Base-by-base conservation (phyloP, 2,888 invertebrate genomes). In the Aproaerema taeniolella region DNA sequence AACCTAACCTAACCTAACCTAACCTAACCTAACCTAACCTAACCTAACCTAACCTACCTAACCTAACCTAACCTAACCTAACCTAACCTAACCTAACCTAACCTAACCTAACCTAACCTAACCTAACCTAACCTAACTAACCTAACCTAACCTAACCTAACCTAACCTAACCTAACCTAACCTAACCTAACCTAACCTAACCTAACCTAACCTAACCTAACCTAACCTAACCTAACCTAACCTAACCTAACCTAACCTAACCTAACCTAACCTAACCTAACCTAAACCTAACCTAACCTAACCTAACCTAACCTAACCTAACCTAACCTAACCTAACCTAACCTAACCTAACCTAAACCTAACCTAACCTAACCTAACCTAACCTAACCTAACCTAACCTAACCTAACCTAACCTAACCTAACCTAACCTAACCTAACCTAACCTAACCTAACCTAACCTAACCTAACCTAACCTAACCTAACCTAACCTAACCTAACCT, bases 361-460 rank as follows among this genome's bases (percentile, higher is more conserved):
- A 43, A 50, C 43, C 47, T 47, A 46, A 47, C 46, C 46, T 43
- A 46, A 47, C 46, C 50, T 46, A 50, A 44, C 47, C 49, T 49
- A 49, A 47, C 49, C 47, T 47, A 49, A 49, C 49, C 49, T 47
- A 49, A 49, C 46, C 49, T 49, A 49, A 49, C 49, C 49, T 45
- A 47, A 49, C 46, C 49, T 45, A 47, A 47, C 46, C 49, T 45
- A 47, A 47, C 46, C 47, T 42, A 47, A 43, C 45, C 49, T 43
- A 45, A 46, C 44, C 45, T 42, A 42, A 45, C 41, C 45, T 45
- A 45, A 49, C 46, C 49, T 43, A 47, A 50, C 47, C 47, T 43
- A 47, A 47, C 47, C 47, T 47, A 47, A 50, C 46, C 47, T 46
- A 47, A 50, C 47, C 48, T 46, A 49, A 49, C 46, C 48, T 43